Conservation (phyloP, 2,888 invertebrate genomes). For the Pycnomerus fuliginosus region DNA sequence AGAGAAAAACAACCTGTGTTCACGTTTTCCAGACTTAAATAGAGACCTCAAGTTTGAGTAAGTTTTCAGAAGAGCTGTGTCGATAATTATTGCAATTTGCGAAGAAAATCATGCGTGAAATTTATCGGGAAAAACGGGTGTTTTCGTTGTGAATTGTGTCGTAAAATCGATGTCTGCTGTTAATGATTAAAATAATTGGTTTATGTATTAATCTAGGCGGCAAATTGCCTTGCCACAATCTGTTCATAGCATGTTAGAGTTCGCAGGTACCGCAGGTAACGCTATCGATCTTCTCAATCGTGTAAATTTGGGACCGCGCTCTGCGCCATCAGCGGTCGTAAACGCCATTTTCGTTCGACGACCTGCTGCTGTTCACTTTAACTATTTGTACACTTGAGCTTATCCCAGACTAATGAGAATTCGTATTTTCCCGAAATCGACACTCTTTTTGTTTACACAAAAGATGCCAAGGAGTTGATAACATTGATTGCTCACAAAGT, state of each 20-base stretch:
- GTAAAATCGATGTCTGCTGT: constrained; percentile 15
- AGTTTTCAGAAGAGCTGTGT: constrained; percentile 3
- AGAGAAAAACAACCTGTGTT: too few species aligned
- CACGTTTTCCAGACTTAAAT: too few species aligned
- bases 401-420: too few species aligned
- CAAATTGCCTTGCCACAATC: constrained; percentile 26
- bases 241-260: constrained; percentile 24
- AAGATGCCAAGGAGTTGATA: too few species aligned
- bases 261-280: constrained; percentile 26
- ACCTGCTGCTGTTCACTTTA: too few species aligned
- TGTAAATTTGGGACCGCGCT: constrained; percentile 26
- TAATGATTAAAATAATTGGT: constrained; percentile 26
- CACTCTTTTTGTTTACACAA: too few species aligned
- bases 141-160: constrained; percentile 8
- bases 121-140: constrained; percentile 8
- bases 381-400: too few species aligned
- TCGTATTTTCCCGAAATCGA: too few species aligned
- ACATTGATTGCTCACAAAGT: too few species aligned
- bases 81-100: constrained; percentile 10
- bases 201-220: constrained; percentile 26
- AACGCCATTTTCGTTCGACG: constrained; percentile 25
- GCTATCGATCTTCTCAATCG: constrained; percentile 26
- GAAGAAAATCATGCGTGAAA: constrained; percentile 7
- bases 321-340: constrained; percentile 24
- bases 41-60: constrained; percentile 9